Conservation (phyloP, 2,888 invertebrate genomes). For the Drosophila melanosoma region DNA sequence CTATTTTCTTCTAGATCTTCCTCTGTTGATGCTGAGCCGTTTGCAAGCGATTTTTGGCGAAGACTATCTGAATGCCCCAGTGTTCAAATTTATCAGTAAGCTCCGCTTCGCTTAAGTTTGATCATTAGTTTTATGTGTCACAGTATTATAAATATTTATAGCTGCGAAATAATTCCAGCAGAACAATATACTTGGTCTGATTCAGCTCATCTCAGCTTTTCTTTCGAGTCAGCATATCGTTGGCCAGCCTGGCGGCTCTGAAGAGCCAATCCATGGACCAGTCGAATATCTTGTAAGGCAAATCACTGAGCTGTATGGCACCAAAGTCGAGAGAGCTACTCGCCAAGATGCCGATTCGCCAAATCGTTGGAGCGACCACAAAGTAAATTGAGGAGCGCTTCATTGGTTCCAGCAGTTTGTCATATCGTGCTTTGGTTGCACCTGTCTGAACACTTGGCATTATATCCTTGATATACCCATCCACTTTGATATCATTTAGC, state of each 20-base stretch:
- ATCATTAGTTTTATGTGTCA: constrained; percentile 9
- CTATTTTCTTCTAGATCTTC: constrained; percentile 3
- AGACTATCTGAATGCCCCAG: constrained; percentile 21
- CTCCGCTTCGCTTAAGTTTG: too few relatives aligned
- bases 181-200: constrained; percentile 43
- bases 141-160: constrained; percentile 34
- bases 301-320: not conserved
- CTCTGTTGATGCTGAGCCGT: constrained; percentile 6
- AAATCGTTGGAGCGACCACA: constrained; percentile 22
- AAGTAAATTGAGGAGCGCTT: constrained; percentile 37
- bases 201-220: constrained; percentile 12
- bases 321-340: not conserved
- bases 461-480: not conserved
- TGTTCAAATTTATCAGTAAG: constrained; percentile 8
- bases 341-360: constrained; percentile 19
- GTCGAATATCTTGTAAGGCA: constrained; percentile 43
- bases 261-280: constrained; percentile 44
- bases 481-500: not conserved
- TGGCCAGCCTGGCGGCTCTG: constrained; percentile 24
- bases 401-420: constrained; percentile 30
- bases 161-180: constrained; percentile 32
- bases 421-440: not conserved
- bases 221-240: constrained; percentile 20
- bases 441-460: not conserved
- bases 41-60: not conserved